phyloP scores from a whole-genome alignment of 2,797 vertebrate species.

The Ceryle rudis region DNA sequence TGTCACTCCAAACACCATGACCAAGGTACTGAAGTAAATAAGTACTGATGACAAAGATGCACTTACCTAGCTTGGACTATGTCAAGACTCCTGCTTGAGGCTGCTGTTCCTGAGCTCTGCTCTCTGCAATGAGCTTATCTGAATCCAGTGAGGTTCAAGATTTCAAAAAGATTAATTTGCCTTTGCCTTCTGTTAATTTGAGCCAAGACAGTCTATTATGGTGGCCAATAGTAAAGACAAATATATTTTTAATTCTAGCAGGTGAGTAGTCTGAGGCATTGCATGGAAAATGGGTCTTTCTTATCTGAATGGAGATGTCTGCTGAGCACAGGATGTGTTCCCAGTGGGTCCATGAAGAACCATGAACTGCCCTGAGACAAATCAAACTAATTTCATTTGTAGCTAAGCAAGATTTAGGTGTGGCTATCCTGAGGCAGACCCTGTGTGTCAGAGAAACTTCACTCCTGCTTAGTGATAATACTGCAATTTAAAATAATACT shows the following conservation, averaged over 20 bases:
- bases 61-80: not conserved
- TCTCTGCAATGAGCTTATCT: not conserved
- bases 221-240: not conserved
- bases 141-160: not conserved
- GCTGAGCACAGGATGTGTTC: not conserved
- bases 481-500: slow-evolving; percentile 12
- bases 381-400: slow-evolving; percentile 15
- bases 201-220: not conserved
- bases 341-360: not conserved
- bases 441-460: slow-evolving; percentile 5
- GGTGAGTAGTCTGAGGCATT: not conserved
- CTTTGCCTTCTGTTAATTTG: not conserved
- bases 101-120: not conserved
- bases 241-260: not conserved
- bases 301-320: not conserved
- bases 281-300: not conserved
- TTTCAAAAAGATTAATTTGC: not conserved
- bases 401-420: slow-evolving; percentile 4
- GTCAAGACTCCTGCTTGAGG: not conserved
- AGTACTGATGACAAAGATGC: not conserved
- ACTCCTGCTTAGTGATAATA: not conserved
- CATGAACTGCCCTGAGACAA: not conserved
- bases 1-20: not conserved
- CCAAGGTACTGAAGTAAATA: not conserved
- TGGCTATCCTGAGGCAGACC: not conserved